Conservation (phyloP, 2,888 invertebrate species). For the Diploptera punctata region DNA sequence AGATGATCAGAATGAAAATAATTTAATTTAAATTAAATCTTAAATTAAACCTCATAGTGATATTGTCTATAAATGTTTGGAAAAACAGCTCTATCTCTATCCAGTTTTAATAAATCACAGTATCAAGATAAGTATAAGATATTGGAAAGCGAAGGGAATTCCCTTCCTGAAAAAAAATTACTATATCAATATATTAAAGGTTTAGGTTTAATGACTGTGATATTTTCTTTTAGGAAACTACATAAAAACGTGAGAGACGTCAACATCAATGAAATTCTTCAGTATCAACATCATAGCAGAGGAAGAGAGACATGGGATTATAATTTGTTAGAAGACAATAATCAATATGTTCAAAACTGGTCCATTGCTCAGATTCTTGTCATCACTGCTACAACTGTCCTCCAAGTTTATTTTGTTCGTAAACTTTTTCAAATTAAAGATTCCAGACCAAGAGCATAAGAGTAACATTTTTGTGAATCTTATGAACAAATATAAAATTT, state of each 20-base stretch:
- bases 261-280: conserved; percentile 86
- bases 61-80: no score
- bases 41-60: no score
- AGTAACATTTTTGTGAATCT: no score
- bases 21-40: no score
- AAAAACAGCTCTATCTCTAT: no score
- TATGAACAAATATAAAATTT: no score
- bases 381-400: conserved; percentile 76
- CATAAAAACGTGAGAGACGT: conserved; percentile 78
- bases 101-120: no score
- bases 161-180: not conserved
- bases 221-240: no score
- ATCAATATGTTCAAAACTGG: conserved; percentile 87
- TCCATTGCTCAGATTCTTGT: conserved; percentile 86
- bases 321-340: conserved; percentile 81
- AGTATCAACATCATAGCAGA: conserved; percentile 81
- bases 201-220: not conserved
- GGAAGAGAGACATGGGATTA: conserved; percentile 83
- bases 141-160: not conserved
- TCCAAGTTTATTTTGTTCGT: conserved; percentile 88
- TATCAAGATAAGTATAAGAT: no score
- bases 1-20: no score
- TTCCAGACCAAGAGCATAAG: conserved; percentile 27
- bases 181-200: not conserved
- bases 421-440: conserved; percentile 83